Base-by-base conservation (phyloP, 1,140 invertebrate species). In the Polypedilum vanderplanki region DNA sequence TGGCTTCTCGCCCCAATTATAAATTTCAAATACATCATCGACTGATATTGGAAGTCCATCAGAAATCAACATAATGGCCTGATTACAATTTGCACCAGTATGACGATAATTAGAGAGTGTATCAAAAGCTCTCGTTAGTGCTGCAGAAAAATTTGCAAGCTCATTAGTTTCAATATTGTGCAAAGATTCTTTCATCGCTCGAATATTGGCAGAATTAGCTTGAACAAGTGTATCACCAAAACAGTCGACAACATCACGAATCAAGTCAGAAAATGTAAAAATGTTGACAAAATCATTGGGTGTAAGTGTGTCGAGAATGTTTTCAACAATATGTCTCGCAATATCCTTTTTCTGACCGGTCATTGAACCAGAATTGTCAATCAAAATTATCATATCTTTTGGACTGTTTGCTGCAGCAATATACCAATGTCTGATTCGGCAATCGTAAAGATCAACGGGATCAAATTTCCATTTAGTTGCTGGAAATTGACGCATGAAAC, bases 251-350 rank as follows among this genome's bases (percentile, higher is more conserved):
- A 95, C 87, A 81, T 91, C 87, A 77, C 88, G 87, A 0, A 92
- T 91, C 70, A 87, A 85, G 75, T 93, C 90, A 75, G 89, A 89
- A 85, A 95, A 95, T 65, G 90, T 91, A 81, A 98, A 91, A 75
- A 99, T 92, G 83, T 98, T 98, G 77, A 99, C 97, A 85, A 95
- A 98, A 84, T 99, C 98, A 84, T 99, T 98, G 83, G 98, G 96
- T 75, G 93, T 96, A 20, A 99, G 88, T 0, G 98, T 99, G 78
- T 99, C 96, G 74, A 99, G 85, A 76, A 99, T 97, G 78, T 95
- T 95, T 75, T 93, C 90, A 57, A 98, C 93, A 17, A 98, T 94
- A 79, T 97, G 95, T 80, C 91, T 91, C 7, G 97, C 96, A 76
- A 99, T 98, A 83, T 95, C 93, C 80, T 92, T 89, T 77, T 95